Evolutionary conservation across 2,113 vertebrate species (phyloP), one percentile per base, ranked within the genome.

Genomic region (Brachypodius melanocephalos): DNA sequence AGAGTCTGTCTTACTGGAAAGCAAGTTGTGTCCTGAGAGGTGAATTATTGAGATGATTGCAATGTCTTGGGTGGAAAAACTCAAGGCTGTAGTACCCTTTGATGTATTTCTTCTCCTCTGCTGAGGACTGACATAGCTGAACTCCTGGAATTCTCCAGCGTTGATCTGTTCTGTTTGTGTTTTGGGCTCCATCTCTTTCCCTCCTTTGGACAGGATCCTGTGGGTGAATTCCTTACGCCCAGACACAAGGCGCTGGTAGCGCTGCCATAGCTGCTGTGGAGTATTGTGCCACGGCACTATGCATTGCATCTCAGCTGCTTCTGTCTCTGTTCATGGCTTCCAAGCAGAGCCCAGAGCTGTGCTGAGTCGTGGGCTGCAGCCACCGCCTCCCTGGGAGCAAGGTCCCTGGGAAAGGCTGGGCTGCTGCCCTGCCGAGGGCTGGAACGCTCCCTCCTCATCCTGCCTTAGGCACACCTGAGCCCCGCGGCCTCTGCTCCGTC

Each of bases 401-500:
- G 11, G 25, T 54, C 62, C 46, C 52, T 20, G 62, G 12, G 67
- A 82, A 55, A 42, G 21, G 48, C 72, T 19, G 63, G 2, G 0
- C 32, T 10, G 14, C 21, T 26, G 85, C 63, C 8, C 2, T 14
- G 34, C 5, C 0, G 4, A 55, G 63, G 55, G 21, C 19, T 55
- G 43, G 29, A 63, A 34, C 7, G 0, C 8, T 19, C 57, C 5
- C 1, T 65, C 38, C 3, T 3, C 45, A 9, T 49, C 73, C 65
- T 43, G 66, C 66, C 75, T 29, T 4, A 18, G 71, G 57, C 59
- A 40, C 7, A 1, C 21, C 12, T 10, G 61, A 67, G 61, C 74
- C 71, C 43, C 0, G 5, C 9, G 7, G 62, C 48, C 10, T 3
- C 25, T 42, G 59, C 0, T 0, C 76, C 17, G 2, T 45, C 26